These are phyloP conservation scores for Colinus virginianus DNA, from an alignment of 2,113 vertebrate genomes.

Conservation along the genomic window DNA sequence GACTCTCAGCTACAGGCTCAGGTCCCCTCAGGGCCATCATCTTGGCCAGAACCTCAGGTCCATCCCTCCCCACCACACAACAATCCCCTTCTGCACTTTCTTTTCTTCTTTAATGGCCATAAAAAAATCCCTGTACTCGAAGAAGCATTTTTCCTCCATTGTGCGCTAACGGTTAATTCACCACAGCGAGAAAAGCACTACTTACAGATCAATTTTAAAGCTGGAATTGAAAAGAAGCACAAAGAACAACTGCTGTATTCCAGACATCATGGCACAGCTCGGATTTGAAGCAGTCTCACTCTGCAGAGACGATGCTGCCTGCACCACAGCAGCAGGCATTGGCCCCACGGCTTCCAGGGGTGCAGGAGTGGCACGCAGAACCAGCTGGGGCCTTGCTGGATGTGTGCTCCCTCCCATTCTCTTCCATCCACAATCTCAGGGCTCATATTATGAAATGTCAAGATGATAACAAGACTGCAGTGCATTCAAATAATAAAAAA, in stretches of 20 bases:
- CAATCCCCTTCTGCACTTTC: neutral
- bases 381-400: too few species aligned
- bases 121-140: neutral
- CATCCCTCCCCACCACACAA: neutral
- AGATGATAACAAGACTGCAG: neutral
- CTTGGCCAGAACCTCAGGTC: neutral
- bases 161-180: constrained; percentile 11
- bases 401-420: too few species aligned
- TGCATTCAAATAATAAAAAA: neutral
- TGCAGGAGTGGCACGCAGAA: neutral
- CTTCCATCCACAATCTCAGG: neutral
- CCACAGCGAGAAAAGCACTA: neutral
- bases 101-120: constrained; percentile 2
- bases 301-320: rapidly evolving
- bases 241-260: neutral
- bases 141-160: constrained; percentile 28
- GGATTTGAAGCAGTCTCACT: neutral
- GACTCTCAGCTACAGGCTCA: neutral
- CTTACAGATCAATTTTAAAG: constrained; percentile 27
- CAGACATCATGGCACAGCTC: neutral
- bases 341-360: too few species aligned
- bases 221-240: neutral
- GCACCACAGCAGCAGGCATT: too few species aligned
- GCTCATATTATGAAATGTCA: neutral
- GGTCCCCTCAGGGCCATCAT: neutral